Percentiles rank a stretch among this genome's conserved stretches.
Evolutionary conservation across 2,113 vertebrate genomes (phyloP).

Genomic region (Grammomys surdaster): DNA sequence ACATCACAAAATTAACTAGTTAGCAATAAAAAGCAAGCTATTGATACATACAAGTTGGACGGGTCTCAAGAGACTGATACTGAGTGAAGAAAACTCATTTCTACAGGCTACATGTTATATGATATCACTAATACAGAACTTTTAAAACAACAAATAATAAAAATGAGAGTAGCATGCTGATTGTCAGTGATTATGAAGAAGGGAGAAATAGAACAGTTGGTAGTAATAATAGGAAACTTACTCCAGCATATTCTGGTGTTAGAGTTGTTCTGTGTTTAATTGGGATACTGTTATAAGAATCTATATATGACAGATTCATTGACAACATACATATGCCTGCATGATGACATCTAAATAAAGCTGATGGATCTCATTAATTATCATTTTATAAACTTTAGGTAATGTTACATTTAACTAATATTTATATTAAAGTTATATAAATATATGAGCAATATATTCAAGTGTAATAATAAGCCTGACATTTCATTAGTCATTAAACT

Average conservation of each 20-base stretch:
- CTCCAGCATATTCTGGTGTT: background rate
- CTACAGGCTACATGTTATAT: background rate
- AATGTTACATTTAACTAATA: background rate
- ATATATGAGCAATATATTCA: background rate
- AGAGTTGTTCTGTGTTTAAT: background rate
- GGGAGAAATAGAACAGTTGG: background rate
- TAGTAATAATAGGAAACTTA: background rate
- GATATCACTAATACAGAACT: background rate
- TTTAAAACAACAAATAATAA: background rate
- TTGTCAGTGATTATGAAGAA: background rate
- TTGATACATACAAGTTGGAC: background rate
- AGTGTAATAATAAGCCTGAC: background rate
- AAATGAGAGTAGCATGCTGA: background rate
- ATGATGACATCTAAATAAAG: background rate
- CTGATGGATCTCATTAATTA: background rate
- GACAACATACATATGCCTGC: background rate
- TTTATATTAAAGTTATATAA: constrained; percentile 4
- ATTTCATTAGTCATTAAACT: background rate
- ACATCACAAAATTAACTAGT: background rate
- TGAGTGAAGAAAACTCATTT: background rate
- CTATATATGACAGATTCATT: background rate
- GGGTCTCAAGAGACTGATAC: background rate
- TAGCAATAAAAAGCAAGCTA: background rate
- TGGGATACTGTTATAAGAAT: too few relatives aligned
- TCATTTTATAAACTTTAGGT: background rate